A percentile compares a stretch with the other conserved stretches of the same genome.
These are phyloP conservation scores for Drosophila watanabei DNA, from an alignment of 1,140 invertebrate species.

Conservation along the genomic window DNA sequence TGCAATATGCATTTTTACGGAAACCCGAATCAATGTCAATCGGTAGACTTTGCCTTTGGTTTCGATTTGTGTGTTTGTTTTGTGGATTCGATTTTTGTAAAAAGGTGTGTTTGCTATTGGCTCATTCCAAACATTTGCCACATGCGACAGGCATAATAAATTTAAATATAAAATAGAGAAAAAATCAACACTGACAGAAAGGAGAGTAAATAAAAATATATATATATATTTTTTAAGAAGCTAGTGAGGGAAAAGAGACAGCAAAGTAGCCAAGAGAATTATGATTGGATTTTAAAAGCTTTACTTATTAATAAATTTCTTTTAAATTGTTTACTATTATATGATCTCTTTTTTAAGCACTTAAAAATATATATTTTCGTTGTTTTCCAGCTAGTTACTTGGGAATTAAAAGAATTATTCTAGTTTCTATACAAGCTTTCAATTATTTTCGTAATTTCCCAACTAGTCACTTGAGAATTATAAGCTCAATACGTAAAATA, in stretches of 20 bases:
- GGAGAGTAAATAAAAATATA: no score
- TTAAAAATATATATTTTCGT: not conserved
- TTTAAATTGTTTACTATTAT: not conserved
- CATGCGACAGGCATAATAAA: conserved; percentile 54
- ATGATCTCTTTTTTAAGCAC: not conserved
- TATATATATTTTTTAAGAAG: not conserved
- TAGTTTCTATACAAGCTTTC: not conserved
- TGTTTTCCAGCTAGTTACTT: not conserved
- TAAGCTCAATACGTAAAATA: no score
- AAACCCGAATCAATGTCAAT: conserved; percentile 75
- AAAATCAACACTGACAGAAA: not conserved
- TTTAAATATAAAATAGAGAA: conserved; percentile 18
- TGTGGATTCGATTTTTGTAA: not conserved
- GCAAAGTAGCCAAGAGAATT: not conserved
- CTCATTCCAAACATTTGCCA: conserved; percentile 20
- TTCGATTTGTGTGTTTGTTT: not conserved
- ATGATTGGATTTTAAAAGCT: not conserved
- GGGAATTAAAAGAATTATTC: not conserved
- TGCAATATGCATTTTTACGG: conserved; percentile 62
- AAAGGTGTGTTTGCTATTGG: conserved; percentile 17
- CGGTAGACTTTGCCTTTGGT: conserved; percentile 22
- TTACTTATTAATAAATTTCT: no score
- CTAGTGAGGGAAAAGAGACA: not conserved
- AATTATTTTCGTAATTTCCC: not conserved
- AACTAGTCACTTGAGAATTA: no score